These are phyloP conservation scores for Aurelia sp. DNA, from an alignment of 30 jellyfish, hydroid and myxozoan genomes.

Conservation along the genomic window DNA sequence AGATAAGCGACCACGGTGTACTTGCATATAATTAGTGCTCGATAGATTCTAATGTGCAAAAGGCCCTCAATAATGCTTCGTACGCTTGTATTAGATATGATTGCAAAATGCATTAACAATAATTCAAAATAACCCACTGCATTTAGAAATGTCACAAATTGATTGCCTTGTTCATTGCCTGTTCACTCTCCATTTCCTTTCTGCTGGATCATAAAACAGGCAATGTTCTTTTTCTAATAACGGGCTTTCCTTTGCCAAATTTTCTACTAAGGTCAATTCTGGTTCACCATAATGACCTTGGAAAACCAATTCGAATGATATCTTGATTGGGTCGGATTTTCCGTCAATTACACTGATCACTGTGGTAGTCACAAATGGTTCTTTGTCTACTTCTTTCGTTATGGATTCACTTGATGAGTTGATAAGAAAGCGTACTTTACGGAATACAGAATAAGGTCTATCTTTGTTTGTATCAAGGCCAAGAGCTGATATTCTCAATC, in stretches of 20 bases:
- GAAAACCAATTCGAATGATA: slow-evolving; percentile 48
- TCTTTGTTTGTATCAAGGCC: slow-evolving; percentile 66
- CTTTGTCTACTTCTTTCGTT: slow-evolving; percentile 33
- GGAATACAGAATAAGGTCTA: slow-evolving; percentile 72
- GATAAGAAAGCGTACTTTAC: slow-evolving; percentile 14
- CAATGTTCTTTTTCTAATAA: slow-evolving; percentile 25
- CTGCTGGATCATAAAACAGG: slow-evolving; percentile 70
- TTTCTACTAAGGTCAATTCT: slow-evolving; percentile 12
- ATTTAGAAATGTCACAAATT: too few species aligned
- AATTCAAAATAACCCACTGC: too few species aligned
- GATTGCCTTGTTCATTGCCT: neutral
- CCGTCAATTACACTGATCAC: neutral
- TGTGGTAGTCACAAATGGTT: slow-evolving; percentile 48
- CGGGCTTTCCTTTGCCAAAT: neutral
- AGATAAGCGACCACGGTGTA: too few species aligned
- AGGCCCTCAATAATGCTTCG: too few species aligned
- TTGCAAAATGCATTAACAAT: too few species aligned
- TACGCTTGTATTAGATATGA: too few species aligned
- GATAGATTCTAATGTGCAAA: too few species aligned
- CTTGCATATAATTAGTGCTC: too few species aligned
- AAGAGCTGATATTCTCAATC: slow-evolving; percentile 5
- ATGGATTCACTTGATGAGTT: slow-evolving; percentile 3
- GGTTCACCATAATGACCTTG: slow-evolving; percentile 90
- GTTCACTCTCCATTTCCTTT: slow-evolving; percentile 65
- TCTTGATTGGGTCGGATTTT: neutral